Evolutionary conservation across 2,888 invertebrate species (phyloP).

Genomic region (Auanema freiburgensis): DNA sequence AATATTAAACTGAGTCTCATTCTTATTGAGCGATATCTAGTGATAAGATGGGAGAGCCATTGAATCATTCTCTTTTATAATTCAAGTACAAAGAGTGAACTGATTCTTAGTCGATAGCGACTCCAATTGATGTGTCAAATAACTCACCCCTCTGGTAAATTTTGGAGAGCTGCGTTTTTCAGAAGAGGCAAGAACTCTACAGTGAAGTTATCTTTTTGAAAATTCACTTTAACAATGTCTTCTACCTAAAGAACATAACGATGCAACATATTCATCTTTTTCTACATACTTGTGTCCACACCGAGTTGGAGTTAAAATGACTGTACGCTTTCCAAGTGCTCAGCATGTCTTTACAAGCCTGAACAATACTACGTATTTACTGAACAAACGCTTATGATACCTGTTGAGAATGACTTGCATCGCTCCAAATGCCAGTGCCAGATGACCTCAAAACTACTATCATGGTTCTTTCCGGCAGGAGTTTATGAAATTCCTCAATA

Average conservation of each 20-base stretch:
- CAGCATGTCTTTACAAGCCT: constrained; percentile 39
- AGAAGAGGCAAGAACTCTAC: constrained; percentile 47
- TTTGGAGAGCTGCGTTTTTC: constrained; percentile 38
- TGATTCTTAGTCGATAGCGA: background rate
- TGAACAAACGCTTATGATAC: background rate
- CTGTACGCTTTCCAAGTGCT: constrained; percentile 44
- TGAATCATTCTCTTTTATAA: too few relatives aligned
- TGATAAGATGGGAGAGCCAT: too few relatives aligned
- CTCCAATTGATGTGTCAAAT: background rate
- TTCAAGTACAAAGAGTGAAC: too few relatives aligned
- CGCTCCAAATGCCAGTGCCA: constrained; percentile 46
- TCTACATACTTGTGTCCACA: constrained; percentile 43
- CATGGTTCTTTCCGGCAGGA: constrained; percentile 32
- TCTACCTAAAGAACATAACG: constrained; percentile 30
- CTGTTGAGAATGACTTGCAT: constrained; percentile 34
- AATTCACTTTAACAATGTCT: constrained; percentile 45
- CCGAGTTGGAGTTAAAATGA: constrained; percentile 42
- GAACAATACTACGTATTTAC: background rate
- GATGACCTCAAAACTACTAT: constrained; percentile 40
- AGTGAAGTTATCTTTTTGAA: constrained; percentile 34
- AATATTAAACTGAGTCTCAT: too few relatives aligned
- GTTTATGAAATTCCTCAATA: constrained; percentile 34
- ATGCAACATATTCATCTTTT: background rate
- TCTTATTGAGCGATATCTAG: too few relatives aligned
- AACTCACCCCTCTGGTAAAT: constrained; percentile 40